These are phyloP conservation scores for Chironex yamaguchii DNA, from an alignment of 30 jellyfish, hydroid and myxozoan species.

Conservation along the genomic window DNA sequence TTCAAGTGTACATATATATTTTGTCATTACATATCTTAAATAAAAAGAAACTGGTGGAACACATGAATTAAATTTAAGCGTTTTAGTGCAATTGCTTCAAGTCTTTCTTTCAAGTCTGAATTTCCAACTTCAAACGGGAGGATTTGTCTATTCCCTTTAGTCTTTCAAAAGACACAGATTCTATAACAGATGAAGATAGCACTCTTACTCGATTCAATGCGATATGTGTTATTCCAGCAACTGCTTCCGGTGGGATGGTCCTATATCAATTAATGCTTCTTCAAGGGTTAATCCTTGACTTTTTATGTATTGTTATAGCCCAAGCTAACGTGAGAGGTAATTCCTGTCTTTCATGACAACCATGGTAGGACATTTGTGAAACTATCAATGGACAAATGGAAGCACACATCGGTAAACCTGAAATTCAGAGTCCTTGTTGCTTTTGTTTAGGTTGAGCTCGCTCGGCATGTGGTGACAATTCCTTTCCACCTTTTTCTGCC, in stretches of 20 bases:
- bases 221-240: not conserved
- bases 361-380: not conserved
- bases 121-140: too few species aligned
- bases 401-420: not conserved
- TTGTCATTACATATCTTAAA: too few species aligned
- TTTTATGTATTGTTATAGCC: slow-evolving; percentile 45
- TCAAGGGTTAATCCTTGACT: slow-evolving; percentile 13
- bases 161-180: not conserved
- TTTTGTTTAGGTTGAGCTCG: too few species aligned
- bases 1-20: too few species aligned
- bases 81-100: not conserved
- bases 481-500: too few species aligned
- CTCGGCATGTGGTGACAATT: too few species aligned
- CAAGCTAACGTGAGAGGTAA: slow-evolving; percentile 23
- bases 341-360: slow-evolving; percentile 22
- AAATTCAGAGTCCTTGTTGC: not conserved
- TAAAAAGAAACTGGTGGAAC: too few species aligned
- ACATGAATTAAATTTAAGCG: not conserved
- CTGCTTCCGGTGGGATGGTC: not conserved
- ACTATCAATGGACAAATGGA: not conserved
- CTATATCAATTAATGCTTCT: not conserved
- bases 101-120: not conserved
- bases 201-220: not conserved
- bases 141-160: not conserved
- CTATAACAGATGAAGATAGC: not conserved